Percentiles rank a stretch among this genome's conserved stretches.
Conservation (phyloP, 1,140 invertebrate species). For the Lamellibrachia luymesi region DNA sequence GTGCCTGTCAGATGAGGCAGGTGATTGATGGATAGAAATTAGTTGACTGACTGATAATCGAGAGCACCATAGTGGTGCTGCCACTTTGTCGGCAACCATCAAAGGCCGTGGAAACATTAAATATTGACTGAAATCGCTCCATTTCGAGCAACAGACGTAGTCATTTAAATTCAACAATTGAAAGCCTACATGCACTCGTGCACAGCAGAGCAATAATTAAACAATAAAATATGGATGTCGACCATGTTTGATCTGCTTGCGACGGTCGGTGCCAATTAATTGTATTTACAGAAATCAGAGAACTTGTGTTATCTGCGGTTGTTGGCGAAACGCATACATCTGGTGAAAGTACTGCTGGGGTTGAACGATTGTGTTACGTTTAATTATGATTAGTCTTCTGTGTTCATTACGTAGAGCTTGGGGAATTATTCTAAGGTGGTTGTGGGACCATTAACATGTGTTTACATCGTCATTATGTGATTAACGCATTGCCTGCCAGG, state of each 20-base stretch:
- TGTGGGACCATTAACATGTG: background rate
- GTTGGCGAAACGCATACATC: background rate
- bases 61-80: background rate
- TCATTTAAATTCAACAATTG: background rate
- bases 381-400: background rate
- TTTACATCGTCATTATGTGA: background rate
- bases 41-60: background rate
- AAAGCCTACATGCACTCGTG: background rate
- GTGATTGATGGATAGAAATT: background rate
- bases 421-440: background rate
- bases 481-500: background rate
- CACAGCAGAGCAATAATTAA: background rate
- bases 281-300: background rate
- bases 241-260: background rate
- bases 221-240: conserved; percentile 1
- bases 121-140: background rate
- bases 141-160: background rate
- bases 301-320: background rate
- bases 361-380: too few species aligned
- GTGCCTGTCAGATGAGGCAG: background rate
- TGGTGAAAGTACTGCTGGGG: background rate
- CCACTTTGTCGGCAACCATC: background rate
- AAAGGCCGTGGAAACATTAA: background rate
- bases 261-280: background rate
- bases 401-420: background rate